Percentiles rank a stretch among this genome's conserved stretches.
Evolutionary conservation across 2,888 invertebrate species (phyloP).

Genomic region (Sinhomidia bicolor): DNA sequence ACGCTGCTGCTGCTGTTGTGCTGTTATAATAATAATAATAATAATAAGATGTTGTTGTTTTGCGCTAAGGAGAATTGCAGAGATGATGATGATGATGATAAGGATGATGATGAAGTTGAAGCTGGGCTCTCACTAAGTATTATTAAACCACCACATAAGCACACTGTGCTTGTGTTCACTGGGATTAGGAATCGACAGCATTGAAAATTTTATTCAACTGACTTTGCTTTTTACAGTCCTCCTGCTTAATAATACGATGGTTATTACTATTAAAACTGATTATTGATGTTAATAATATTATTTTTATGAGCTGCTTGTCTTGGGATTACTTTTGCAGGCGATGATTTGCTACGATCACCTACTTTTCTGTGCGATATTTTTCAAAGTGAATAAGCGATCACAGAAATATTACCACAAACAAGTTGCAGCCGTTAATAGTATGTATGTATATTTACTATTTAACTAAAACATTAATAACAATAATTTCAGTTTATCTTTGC

Average conservation of each 20-base stretch:
- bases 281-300: background rate
- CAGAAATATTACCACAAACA: conserved; percentile 34
- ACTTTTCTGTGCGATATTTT: background rate
- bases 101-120: background rate
- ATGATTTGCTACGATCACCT: too few species aligned
- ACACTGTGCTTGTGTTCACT: background rate
- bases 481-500: conserved; percentile 17
- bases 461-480: background rate
- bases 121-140: background rate
- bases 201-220: conserved; percentile 22
- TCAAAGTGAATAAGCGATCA: conserved; percentile 9
- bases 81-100: background rate
- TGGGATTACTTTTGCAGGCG: background rate
- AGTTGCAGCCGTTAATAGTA: too few species aligned
- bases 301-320: background rate
- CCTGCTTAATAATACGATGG: conserved; percentile 13
- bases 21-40: too few species aligned
- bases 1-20: too few species aligned
- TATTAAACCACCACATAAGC: background rate
- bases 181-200: conserved; percentile 10
- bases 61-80: background rate
- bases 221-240: background rate
- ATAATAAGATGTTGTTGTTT: background rate
- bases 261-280: conserved; percentile 13
- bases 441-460: conserved; percentile 50